A percentile compares a stretch with the other conserved stretches of the same genome.
Conservation (phyloP, 2,888 invertebrate species). For the Hemicrepidius hirtus region DNA sequence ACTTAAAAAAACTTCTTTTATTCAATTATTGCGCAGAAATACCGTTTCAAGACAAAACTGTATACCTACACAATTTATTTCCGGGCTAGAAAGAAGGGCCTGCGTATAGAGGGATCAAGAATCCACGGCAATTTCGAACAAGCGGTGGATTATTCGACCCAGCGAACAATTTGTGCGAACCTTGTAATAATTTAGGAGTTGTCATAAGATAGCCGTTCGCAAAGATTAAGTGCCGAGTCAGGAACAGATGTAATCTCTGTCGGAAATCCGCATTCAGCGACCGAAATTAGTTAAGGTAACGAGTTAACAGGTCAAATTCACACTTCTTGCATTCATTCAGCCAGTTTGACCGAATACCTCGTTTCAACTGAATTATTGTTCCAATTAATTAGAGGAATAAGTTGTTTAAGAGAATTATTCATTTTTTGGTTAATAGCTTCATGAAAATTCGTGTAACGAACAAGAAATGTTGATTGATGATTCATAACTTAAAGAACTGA, state of each 20-base stretch:
- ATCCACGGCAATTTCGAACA: conserved; percentile 51
- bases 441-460: no score
- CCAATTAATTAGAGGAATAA: conserved; percentile 41
- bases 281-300: conserved; percentile 57
- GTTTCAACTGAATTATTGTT: conserved; percentile 44
- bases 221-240: conserved; percentile 56
- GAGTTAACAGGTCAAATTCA: conserved; percentile 58
- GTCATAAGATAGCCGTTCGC: conserved; percentile 55
- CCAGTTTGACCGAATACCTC: conserved; percentile 55
- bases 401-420: conserved; percentile 7
- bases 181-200: conserved; percentile 54
- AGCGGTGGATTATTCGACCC: conserved; percentile 52
- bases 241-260: conserved; percentile 57
- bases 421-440: background rate
- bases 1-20: no score
- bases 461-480: background rate
- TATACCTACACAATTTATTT: conserved; percentile 44
- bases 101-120: conserved; percentile 43
- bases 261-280: conserved; percentile 60
- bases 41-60: conserved; percentile 6
- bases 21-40: background rate
- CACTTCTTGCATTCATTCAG: conserved; percentile 62
- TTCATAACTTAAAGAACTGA: no score
- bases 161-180: conserved; percentile 52
- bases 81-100: conserved; percentile 39